phyloP scores from a whole-genome alignment of 2,797 vertebrate genomes.

The Triplophysa yarkandensis region DNA sequence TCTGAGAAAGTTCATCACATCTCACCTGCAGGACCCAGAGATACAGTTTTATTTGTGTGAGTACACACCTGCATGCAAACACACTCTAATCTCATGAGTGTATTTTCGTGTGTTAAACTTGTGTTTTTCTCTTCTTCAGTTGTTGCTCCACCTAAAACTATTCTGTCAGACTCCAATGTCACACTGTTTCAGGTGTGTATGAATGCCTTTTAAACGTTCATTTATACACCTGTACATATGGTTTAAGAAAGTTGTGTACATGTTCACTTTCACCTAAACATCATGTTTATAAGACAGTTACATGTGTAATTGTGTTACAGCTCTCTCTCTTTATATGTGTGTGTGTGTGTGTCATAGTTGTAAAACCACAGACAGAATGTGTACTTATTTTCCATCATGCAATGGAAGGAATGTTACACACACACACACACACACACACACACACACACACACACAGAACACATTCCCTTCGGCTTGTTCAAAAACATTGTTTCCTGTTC shows the following conservation, averaged over 20 bases:
- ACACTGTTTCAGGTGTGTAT: conserved; percentile 72
- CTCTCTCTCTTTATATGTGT: neutral
- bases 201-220: too few species aligned
- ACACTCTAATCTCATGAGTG: neutral
- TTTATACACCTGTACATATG: too few species aligned
- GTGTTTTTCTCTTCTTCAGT: conserved; percentile 63
- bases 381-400: conserved; percentile 78
- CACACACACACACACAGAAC: conserved; percentile 58
- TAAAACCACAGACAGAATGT: conserved; percentile 60
- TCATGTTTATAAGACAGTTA: too few species aligned
- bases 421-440: conserved; percentile 54
- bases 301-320: neutral
- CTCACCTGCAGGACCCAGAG: conserved; percentile 82
- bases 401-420: conserved; percentile 77
- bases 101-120: neutral
- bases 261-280: too few species aligned
- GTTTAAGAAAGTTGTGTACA: too few species aligned
- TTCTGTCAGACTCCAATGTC: conserved; percentile 66
- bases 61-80: conserved; percentile 60
- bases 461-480: conserved; percentile 66
- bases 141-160: conserved; percentile 76
- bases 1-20: conserved; percentile 84
- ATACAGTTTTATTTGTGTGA: conserved; percentile 90
- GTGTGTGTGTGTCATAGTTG: conserved; percentile 48
- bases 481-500: conserved; percentile 72